Base-by-base conservation (phyloP, 2,113 vertebrate genomes). In the Apaloderma vittatum region DNA sequence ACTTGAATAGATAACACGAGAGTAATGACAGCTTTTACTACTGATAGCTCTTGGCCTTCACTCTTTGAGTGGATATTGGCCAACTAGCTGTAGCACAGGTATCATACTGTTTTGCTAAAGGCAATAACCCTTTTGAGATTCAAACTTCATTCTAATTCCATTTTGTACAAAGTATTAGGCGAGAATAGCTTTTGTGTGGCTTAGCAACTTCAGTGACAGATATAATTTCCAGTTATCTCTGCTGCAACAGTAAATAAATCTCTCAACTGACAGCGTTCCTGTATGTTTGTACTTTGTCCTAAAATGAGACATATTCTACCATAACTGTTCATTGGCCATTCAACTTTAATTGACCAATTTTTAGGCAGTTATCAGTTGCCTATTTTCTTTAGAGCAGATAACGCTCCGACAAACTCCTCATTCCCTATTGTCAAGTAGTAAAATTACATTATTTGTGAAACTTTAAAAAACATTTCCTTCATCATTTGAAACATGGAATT, bases 271-370 rank as follows among this genome's bases (percentile, higher is more conserved):
- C 91, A 96, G 55, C 58, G 17, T 68, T 91, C 66, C 67, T 72
- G 29, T 74, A 74, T 91, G 57, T 55, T 89, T 96, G 70, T 71
- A 65, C 48, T 30, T 68, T 51, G 58, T 68, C 61, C 74, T 95
- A 76, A 96, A 96, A 95, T 90, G 75, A 95, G 81, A 87, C 81
- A 81, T 82, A 92, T 93, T 97, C 90, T 88, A 92, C 49, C 45
- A 66, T 83, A 97, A 82, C 77, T 96, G 89, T 94, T 90, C 95
- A 91, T 79, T 95, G 94, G 96, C 75, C 79, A 96, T 97, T 98
- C 96, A 95, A 58, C 80, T 97, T 97, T 97, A 98, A 98, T 96
- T 97, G 97, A 95, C 92, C 97, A 96, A 97, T 97, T 97, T 98
- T 95, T 97, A 97, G 46, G 67, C 43, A 96, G 93, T 89, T 90